A percentile compares a stretch with the other conserved stretches of the same genome.
Conservation (phyloP, 2,113 vertebrate species). For the Zingel zingel region DNA sequence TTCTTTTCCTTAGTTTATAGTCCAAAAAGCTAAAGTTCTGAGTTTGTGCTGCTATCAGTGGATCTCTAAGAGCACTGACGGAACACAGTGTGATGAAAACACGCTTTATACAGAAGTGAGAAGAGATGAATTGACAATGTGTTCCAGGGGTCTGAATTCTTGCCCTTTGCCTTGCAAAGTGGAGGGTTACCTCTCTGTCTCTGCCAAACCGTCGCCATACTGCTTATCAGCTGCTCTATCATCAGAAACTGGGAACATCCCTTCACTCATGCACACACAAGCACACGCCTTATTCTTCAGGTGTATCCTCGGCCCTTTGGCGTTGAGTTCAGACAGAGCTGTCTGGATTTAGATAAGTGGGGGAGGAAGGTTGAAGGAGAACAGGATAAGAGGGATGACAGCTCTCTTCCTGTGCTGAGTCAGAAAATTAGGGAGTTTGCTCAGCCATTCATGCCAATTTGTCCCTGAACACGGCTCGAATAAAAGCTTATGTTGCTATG, state of each 20-base stretch:
- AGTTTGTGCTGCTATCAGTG: constrained; percentile 46
- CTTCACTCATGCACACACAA: constrained; percentile 43
- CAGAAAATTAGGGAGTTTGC: constrained; percentile 41
- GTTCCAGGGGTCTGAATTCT: constrained; percentile 62
- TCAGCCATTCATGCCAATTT: constrained; percentile 26
- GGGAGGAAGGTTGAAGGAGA: constrained; percentile 48
- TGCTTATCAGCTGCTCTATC: constrained; percentile 69
- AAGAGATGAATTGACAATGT: constrained; percentile 68
- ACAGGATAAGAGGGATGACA: constrained; percentile 64
- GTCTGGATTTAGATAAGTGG: constrained; percentile 62
- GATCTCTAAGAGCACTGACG: constrained; percentile 49
- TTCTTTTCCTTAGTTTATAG: background rate
- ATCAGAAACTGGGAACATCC: constrained; percentile 60
- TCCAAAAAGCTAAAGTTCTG: background rate
- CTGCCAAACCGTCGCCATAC: constrained; percentile 18
- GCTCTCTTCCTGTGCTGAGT: constrained; percentile 72
- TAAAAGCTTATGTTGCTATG: constrained; percentile 8
- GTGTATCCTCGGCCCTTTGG: constrained; percentile 60
- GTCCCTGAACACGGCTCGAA: constrained; percentile 1
- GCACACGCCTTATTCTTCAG: constrained; percentile 59
- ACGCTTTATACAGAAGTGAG: constrained; percentile 70
- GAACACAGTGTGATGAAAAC: constrained; percentile 51
- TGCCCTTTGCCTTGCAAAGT: constrained; percentile 53
- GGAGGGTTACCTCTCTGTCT: constrained; percentile 51
- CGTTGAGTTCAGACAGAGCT: constrained; percentile 66